Evolutionary conservation across 2,888 invertebrate species (phyloP), one percentile per base, ranked within the genome.

Genomic region (Andrena chrysosceles): DNA sequence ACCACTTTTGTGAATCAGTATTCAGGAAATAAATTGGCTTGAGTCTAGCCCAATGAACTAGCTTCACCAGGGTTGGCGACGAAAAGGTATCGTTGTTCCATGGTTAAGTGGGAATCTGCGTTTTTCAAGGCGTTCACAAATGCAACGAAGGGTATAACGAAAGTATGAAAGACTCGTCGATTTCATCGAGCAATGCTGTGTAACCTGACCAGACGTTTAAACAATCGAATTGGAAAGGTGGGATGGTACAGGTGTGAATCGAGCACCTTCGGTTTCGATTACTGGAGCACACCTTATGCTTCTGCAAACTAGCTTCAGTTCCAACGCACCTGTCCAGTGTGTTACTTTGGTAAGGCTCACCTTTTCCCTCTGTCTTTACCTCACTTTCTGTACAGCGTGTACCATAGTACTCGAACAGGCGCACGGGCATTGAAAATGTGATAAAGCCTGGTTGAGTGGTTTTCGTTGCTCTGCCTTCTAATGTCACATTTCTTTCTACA

Each of bases 161-260:
- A 16, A 16, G 42, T 42, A 10, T 20, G 33, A 70, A 52, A 60
- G 83, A 82, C 73, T 26, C 73, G 59, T 56, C 73, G 56, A 70
- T 68, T 48, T 68, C 56, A 35, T 23, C 54, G 16, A 35, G 16
- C 42, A 52, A 23, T 10, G 10, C 49, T 23, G 20, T 13, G 49
- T 60, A 70, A 83, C 60, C 52, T 35, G 52, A 69, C 64, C 60
- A 69, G 63, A 26, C 59, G 64, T 52, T 60, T 26, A 42, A 67
- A 33, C 33, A 82, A 82, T 73, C 59, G 42, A 72, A 76, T 76
- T 69, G 33, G 64, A 26, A 48, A 66, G 62, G 59, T 75, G 26
- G 42, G 74, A 59, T 60, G 54, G 26, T 67, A 69, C 85, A 68
- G 72, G 48, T 70, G 75, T 13, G 52, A 82, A 75, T 48, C 35